These are phyloP conservation scores for Aramus guarauna DNA, from an alignment of 2,113 vertebrate genomes.

Conservation along the genomic window DNA sequence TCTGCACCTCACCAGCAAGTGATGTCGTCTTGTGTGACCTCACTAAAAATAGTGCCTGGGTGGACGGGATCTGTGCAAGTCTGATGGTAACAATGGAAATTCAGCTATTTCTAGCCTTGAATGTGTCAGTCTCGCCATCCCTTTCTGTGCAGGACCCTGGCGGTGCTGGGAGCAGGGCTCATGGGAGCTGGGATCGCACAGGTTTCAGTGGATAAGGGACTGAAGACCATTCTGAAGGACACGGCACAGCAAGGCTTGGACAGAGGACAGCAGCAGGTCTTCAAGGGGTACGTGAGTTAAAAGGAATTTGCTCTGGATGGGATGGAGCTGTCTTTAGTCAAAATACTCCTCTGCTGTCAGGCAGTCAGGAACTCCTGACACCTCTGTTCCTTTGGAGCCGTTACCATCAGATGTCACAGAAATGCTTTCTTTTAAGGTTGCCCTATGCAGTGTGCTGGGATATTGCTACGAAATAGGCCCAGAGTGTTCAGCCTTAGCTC, in stretches of 20 bases:
- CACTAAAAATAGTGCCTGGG: neutral
- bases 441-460: neutral
- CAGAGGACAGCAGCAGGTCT: conserved; percentile 92
- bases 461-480: neutral
- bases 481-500: neutral
- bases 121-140: neutral
- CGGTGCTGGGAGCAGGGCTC: conserved; percentile 91
- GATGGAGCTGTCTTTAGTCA: neutral
- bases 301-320: neutral
- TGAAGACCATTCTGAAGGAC: conserved; percentile 91
- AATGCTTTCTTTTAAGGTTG: neutral
- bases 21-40: neutral
- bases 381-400: neutral
- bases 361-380: neutral
- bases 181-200: conserved; percentile 97
- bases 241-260: conserved; percentile 79
- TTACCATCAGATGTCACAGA: neutral
- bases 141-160: conserved; percentile 77
- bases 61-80: neutral
- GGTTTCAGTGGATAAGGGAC: conserved; percentile 89
- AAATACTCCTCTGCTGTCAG: neutral
- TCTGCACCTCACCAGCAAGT: neutral
- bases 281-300: conserved; percentile 84
- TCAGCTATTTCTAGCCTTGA: neutral
- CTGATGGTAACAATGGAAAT: neutral